Evolutionary conservation across 2,888 invertebrate genomes (phyloP), one percentile per base, ranked within the genome.

Genomic region (Ophion costatus): DNA sequence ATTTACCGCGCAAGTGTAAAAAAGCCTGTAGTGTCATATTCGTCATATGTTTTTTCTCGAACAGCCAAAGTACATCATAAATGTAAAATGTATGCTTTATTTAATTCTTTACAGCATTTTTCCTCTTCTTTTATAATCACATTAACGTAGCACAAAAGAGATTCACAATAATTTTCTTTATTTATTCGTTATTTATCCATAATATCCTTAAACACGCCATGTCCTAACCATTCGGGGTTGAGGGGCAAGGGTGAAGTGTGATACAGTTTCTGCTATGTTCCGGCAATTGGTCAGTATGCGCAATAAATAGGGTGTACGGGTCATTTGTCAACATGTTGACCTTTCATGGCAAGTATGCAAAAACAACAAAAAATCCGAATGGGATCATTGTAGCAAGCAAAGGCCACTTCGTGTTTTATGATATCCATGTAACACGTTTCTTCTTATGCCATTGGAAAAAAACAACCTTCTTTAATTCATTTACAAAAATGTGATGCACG

Each of bases 151-250:
- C 95, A 95, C 95, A 95, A 95, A 95, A 95, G 95, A 95, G 95
- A 95, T 95, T 95, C 95, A 95, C 95, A 95, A 95, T 95, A 94
- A 95, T 95, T 95, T 95, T 95, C 94, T 94, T 95, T 95, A 94
- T 95, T 76, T 64, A 51, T 51, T 51, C 20, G 24, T 75, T 64
- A 17, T 61, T 85, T 83, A 85, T 81, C 79, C 69, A 85, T 85
- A 94, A 94, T 94, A 94, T 95, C 94, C 95, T 95, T 95, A 95
- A 92, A 92, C 92, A 92, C 91, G 91, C 89, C 91, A 91, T 91
- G 89, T 91, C 89, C 91, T 91, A 92, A 89, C 91, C 90, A 91
- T 90, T 88, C 88, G 45, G 84, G 77, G 56, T 38, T 20, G 67
- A 70, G 42, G 71, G 88, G 89, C 88, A 89, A 91, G 91, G 90